Evolutionary conservation across 2,888 invertebrate species (phyloP).

Genomic region (Diarsia mendica): DNA sequence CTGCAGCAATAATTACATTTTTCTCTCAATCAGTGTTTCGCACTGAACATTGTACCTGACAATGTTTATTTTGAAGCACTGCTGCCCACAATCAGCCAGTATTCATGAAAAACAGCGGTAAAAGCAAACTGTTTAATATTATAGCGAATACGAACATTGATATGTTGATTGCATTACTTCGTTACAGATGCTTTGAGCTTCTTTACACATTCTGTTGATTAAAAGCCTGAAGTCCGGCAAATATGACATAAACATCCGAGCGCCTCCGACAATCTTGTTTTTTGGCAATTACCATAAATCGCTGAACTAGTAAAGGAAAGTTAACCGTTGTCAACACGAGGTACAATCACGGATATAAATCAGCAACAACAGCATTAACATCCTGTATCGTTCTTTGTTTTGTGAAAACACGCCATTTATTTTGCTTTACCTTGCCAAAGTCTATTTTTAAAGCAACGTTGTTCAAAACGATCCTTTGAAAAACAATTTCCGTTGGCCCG

Average conservation of each 20-base stretch:
- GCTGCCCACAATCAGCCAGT: conserved; percentile 21
- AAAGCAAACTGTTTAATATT: conserved; percentile 13
- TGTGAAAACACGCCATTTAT: conserved; percentile 69
- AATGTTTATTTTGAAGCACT: conserved; percentile 30
- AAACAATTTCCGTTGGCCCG: conserved; percentile 82
- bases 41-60: background rate
- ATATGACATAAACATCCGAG: conserved; percentile 25
- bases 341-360: conserved; percentile 68
- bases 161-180: conserved; percentile 36
- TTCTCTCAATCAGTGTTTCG: background rate
- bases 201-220: conserved; percentile 12
- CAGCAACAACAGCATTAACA: conserved; percentile 66
- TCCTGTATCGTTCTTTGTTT: conserved; percentile 71
- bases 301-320: conserved; percentile 57
- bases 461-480: conserved; percentile 77
- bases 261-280: conserved; percentile 33
- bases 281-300: conserved; percentile 62
- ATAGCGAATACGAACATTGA: background rate
- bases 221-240: conserved; percentile 23
- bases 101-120: conserved; percentile 30
- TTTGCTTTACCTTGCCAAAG: conserved; percentile 70
- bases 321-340: conserved; percentile 62
- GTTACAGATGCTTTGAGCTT: conserved; percentile 27
- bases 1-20: background rate
- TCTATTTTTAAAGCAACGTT: conserved; percentile 71